A percentile compares a stretch with the other conserved stretches of the same genome.
These are phyloP conservation scores for Holotrichia oblita DNA, from an alignment of 1,140 invertebrate species.

Conservation along the genomic window DNA sequence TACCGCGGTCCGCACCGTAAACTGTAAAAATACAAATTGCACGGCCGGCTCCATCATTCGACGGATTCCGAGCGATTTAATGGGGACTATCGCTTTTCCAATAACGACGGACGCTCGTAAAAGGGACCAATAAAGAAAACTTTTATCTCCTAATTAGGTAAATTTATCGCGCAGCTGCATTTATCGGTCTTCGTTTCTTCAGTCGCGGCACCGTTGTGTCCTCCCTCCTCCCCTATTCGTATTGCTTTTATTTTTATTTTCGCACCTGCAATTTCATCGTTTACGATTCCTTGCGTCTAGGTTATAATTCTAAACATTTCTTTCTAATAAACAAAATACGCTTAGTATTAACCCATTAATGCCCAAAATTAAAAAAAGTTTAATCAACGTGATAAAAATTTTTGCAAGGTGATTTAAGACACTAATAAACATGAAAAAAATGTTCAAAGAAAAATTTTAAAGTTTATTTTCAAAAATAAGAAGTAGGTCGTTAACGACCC, in stretches of 20 bases:
- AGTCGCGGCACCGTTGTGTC: neutral
- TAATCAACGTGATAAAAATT: no score
- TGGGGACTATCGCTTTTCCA: conserved; percentile 22
- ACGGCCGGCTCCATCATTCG: conserved; percentile 3
- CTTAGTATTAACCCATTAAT: no score
- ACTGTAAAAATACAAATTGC: conserved; percentile 29
- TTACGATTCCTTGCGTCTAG: neutral
- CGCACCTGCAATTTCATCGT: neutral
- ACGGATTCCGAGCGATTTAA: neutral
- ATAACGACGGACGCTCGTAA: conserved; percentile 3
- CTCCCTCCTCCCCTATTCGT: neutral
- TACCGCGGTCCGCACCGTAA: conserved; percentile 1
- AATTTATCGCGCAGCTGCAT: conserved; percentile 21
- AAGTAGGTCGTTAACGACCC: no score
- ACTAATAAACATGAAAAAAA: no score
- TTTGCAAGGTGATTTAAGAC: no score
- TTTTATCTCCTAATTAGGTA: conserved; percentile 32
- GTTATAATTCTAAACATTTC: neutral
- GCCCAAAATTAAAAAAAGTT: no score
- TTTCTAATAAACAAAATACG: no score
- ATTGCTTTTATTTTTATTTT: neutral
- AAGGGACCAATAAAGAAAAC: conserved; percentile 31
- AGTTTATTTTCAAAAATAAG: no score
- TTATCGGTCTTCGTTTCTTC: neutral
- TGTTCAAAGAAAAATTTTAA: no score